phyloP scores from a whole-genome alignment of 2,888 invertebrate species.

The Xylocampa areola region DNA sequence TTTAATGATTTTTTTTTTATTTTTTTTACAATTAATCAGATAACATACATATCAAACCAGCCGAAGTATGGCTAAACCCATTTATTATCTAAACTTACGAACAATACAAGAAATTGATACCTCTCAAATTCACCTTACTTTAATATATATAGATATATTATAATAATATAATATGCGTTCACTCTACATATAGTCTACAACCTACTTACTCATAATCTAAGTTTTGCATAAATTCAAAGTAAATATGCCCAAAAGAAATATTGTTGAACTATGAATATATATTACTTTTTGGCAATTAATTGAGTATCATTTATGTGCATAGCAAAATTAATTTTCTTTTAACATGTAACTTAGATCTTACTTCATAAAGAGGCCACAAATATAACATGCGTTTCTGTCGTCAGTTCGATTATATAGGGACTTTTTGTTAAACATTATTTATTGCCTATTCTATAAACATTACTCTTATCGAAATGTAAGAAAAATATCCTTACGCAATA shows the following conservation, averaged over 20 bases:
- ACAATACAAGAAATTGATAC: constrained; percentile 90
- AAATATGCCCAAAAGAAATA: constrained; percentile 90
- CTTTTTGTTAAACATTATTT: constrained; percentile 88
- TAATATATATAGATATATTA: constrained; percentile 89
- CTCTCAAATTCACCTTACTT: constrained; percentile 89
- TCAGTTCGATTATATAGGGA: constrained; percentile 90
- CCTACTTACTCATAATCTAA: constrained; percentile 89
- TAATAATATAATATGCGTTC: constrained; percentile 85
- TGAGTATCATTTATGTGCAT: constrained; percentile 91
- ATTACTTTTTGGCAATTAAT: constrained; percentile 91
- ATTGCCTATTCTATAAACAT: constrained; percentile 88
- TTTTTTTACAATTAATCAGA: constrained; percentile 90
- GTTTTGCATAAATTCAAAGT: constrained; percentile 90
- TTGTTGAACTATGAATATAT: constrained; percentile 90
- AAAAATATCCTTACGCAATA: constrained; percentile 88
- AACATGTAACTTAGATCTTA: constrained; percentile 90
- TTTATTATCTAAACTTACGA: constrained; percentile 90
- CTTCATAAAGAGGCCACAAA: constrained; percentile 89
- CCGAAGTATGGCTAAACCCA: constrained; percentile 90
- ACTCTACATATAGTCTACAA: constrained; percentile 90
- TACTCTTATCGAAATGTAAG: constrained; percentile 88
- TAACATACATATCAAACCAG: constrained; percentile 90
- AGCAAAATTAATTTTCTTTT: constrained; percentile 89
- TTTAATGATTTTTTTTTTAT: constrained; percentile 81
- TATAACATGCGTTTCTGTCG: constrained; percentile 89